Conservation (phyloP, 2,113 vertebrate genomes). For the Brachypteracias leptosomus region DNA sequence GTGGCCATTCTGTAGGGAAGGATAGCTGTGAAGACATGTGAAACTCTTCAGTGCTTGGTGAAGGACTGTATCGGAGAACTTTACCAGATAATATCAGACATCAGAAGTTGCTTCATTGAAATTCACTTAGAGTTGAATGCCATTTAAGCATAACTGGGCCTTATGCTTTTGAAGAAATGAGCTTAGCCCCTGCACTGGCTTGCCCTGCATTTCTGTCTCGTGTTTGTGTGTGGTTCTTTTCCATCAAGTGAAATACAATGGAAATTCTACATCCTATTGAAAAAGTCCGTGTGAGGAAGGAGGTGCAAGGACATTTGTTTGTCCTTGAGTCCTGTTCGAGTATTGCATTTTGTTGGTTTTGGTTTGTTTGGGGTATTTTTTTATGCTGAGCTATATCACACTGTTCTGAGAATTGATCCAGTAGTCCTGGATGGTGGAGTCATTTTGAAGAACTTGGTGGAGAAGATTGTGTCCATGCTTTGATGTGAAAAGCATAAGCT, state of each 20-base stretch:
- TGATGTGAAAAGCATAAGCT: conserved; percentile 14
- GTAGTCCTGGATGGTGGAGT: neutral
- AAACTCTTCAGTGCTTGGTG: neutral
- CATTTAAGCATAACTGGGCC: neutral
- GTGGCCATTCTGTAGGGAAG: neutral
- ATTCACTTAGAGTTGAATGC: neutral
- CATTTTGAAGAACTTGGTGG: neutral
- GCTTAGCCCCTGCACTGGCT: neutral
- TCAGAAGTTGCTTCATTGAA: neutral
- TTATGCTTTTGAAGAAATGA: neutral
- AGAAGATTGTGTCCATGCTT: conserved; percentile 30
- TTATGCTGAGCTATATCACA: neutral
- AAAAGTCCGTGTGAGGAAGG: neutral
- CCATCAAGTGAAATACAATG: neutral
- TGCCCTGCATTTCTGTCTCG: neutral
- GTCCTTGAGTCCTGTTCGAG: neutral
- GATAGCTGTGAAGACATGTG: neutral
- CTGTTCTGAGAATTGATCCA: neutral
- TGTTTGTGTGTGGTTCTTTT: neutral
- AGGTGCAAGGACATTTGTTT: neutral
- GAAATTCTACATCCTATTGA: neutral
- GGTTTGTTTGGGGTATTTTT: neutral
- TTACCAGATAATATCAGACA: neutral
- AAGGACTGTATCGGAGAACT: neutral
- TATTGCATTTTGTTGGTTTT: neutral